A percentile compares a stretch with the other conserved stretches of the same genome.
Evolutionary conservation across 2,797 vertebrate genomes (phyloP).

Genomic region (Hapalemur alaotrensis): DNA sequence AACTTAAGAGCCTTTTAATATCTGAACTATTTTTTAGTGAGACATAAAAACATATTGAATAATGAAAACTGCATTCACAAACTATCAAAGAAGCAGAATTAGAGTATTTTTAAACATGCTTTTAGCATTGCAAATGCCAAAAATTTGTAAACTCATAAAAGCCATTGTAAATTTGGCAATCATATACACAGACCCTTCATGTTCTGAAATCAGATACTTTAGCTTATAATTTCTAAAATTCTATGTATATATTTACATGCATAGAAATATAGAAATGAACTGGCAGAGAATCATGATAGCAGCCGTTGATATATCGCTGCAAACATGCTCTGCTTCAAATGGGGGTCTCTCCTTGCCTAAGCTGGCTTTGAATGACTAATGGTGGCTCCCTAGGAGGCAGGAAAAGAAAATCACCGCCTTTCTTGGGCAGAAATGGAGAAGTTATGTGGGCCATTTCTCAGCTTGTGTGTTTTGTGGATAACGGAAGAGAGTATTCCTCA

Average conservation of each 20-base stretch:
- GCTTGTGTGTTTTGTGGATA: slow-evolving; percentile 7
- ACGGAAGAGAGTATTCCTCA: neutral
- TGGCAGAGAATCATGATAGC: neutral
- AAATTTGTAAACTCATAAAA: neutral
- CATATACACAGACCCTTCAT: neutral
- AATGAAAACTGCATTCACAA: slow-evolving; percentile 27
- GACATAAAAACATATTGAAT: slow-evolving; percentile 14
- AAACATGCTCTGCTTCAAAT: neutral
- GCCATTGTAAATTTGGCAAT: neutral
- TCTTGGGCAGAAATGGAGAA: neutral
- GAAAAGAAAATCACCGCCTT: neutral
- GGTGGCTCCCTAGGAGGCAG: neutral
- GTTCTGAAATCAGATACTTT: slow-evolving; percentile 24
- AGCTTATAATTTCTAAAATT: slow-evolving; percentile 39
- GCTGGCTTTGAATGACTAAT: neutral
- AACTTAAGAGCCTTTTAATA: neutral
- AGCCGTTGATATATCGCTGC: neutral
- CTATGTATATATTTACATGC: neutral
- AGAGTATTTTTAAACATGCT: neutral
- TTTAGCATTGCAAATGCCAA: slow-evolving; percentile 14
- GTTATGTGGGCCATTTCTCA: slow-evolving; percentile 9
- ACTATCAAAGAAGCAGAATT: slow-evolving; percentile 10
- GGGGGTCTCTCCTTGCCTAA: neutral
- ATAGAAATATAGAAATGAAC: neutral
- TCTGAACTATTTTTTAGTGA: slow-evolving; percentile 20